phyloP scores from a whole-genome alignment of 1,140 invertebrate genomes.

The Alviniconcha marisindica region DNA sequence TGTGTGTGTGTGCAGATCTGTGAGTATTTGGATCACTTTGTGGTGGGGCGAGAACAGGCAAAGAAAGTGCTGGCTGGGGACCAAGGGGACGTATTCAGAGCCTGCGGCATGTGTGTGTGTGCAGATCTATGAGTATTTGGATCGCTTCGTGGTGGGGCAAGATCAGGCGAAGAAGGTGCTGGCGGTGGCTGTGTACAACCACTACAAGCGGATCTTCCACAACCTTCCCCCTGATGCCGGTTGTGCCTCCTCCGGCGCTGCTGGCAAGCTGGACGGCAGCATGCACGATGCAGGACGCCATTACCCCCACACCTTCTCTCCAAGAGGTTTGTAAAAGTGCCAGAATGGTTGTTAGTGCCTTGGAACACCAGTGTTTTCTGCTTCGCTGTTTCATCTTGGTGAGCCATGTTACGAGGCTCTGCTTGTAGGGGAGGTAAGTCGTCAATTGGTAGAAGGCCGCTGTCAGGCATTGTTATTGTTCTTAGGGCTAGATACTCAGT shows the following conservation, averaged over 20 bases:
- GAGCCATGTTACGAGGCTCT: no score
- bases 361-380: no score
- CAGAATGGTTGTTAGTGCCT: no score
- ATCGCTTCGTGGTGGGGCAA: slow-evolving; percentile 99
- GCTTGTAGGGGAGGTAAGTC: no score
- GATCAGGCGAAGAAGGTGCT: slow-evolving; percentile 99
- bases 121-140: slow-evolving; percentile 95
- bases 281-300: slow-evolving; percentile 38
- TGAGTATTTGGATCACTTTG: slow-evolving; percentile 96
- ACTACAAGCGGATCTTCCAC: slow-evolving; percentile 98
- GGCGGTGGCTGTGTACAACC: slow-evolving; percentile 98
- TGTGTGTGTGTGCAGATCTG: slow-evolving; percentile 88
- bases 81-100: no score
- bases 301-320: slow-evolving; percentile 49
- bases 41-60: slow-evolving; percentile 98
- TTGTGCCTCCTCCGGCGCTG: neutral
- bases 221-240: slow-evolving; percentile 81
- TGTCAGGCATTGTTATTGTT: no score
- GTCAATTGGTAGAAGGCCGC: no score
- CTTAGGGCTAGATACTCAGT: no score
- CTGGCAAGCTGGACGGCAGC: slow-evolving; percentile 35
- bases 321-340: slow-evolving; percentile 52
- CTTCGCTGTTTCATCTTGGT: no score
- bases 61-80: slow-evolving; percentile 99
- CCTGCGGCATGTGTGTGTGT: no score